phyloP scores from a whole-genome alignment of 2,113 vertebrate genomes.

The Sinocyclocheilus grahami region DNA sequence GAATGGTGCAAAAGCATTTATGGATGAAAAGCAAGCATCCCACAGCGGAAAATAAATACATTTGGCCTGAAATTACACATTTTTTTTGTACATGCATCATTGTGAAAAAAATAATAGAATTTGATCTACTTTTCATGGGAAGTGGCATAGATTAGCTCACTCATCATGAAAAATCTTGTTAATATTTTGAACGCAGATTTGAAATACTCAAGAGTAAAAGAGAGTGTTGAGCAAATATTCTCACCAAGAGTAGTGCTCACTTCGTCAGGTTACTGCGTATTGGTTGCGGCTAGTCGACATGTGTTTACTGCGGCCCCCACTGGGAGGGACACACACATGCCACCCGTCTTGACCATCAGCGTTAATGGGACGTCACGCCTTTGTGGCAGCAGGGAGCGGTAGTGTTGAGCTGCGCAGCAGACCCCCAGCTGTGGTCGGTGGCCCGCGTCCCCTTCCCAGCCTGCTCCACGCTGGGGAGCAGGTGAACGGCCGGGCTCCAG shows the following conservation, averaged over 20 bases:
- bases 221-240: conserved; percentile 17
- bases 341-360: conserved; percentile 71
- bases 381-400: conserved; percentile 60
- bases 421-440: conserved; percentile 73
- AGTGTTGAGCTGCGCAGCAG: conserved; percentile 46
- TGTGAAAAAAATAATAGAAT: background rate
- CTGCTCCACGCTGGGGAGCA: conserved; percentile 72
- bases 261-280: conserved; percentile 47
- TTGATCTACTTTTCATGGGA: background rate
- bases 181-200: background rate
- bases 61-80: background rate
- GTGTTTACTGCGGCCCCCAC: conserved; percentile 78
- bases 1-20: background rate
- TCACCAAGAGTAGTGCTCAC: background rate
- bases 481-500: conserved; percentile 74
- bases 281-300: conserved; percentile 75
- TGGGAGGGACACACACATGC: conserved; percentile 60
- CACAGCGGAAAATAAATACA: background rate
- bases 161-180: too few species aligned
- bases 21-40: background rate
- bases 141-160: background rate
- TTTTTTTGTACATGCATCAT: background rate
- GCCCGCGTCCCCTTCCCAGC: conserved; percentile 73
- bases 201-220: background rate
- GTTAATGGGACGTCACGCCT: conserved; percentile 75